phyloP scores from a whole-genome alignment of 2,888 invertebrate species.

The Eilema depressum region DNA sequence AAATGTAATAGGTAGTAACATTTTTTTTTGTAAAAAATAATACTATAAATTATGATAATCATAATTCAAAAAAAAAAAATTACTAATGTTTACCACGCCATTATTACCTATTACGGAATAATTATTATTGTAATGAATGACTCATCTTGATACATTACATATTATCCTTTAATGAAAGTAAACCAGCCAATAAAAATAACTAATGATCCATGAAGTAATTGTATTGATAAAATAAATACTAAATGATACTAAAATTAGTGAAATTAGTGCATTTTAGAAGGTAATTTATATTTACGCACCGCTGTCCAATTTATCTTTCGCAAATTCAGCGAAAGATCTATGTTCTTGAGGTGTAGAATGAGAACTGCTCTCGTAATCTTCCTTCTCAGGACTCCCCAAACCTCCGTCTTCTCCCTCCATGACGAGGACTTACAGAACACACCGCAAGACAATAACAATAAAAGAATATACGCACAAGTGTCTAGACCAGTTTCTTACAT shows the following conservation, averaged over 20 bases:
- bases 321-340: slow-evolving; percentile 81
- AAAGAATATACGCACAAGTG: slow-evolving; percentile 61
- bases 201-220: background rate
- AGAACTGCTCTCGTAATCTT: slow-evolving; percentile 78
- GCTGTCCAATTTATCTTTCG: slow-evolving; percentile 83
- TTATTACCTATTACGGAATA: too few species aligned
- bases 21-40: too few species aligned
- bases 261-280: background rate
- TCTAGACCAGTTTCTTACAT: slow-evolving; percentile 80
- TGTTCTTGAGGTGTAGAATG: slow-evolving; percentile 83
- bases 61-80: too few species aligned
- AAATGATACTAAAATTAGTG: background rate
- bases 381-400: slow-evolving; percentile 71
- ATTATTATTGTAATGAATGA: too few species aligned
- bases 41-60: too few species aligned
- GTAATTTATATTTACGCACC: slow-evolving; percentile 61
- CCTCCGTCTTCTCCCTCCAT: slow-evolving; percentile 78
- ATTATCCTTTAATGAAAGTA: background rate
- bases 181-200: background rate
- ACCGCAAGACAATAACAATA: slow-evolving; percentile 61
- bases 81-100: too few species aligned
- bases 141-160: background rate
- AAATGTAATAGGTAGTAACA: too few species aligned
- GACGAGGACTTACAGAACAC: slow-evolving; percentile 45
- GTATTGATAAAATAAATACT: background rate